A percentile compares a stretch with the other conserved stretches of the same genome.
These are phyloP conservation scores for Amblyraja radiata DNA, from an alignment of 2,797 vertebrate species.

Conservation along the genomic window DNA sequence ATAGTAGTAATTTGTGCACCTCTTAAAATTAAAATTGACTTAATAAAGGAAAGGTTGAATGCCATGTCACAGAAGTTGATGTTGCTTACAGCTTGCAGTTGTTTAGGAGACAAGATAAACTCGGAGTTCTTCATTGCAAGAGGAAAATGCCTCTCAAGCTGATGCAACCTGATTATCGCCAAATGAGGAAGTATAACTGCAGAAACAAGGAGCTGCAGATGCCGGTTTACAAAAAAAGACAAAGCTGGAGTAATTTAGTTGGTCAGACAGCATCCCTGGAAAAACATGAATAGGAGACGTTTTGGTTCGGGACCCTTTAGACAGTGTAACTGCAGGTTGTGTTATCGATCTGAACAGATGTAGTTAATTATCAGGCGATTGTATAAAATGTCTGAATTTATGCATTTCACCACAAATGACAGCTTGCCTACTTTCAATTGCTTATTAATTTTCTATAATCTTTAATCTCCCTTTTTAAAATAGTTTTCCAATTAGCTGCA, in stretches of 20 bases:
- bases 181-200: slow-evolving; percentile 3
- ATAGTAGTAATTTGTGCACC: background rate
- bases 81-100: background rate
- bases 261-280: too few relatives aligned
- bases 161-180: background rate
- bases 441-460: background rate
- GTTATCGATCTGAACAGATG: background rate
- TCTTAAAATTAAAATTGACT: background rate
- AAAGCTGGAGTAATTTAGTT: too few relatives aligned
- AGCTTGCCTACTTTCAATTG: background rate
- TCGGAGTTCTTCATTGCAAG: too few relatives aligned
- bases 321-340: background rate
- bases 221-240: too few relatives aligned
- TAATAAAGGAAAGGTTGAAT: background rate
- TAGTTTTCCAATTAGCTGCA: background rate
- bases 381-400: background rate
- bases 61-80: too few relatives aligned
- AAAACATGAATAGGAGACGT: too few relatives aligned
- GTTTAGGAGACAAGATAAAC: too few relatives aligned
- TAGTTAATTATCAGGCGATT: background rate
- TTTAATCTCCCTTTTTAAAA: background rate
- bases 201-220: too few relatives aligned
- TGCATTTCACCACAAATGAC: background rate
- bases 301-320: too few relatives aligned
- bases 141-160: background rate